Base-by-base conservation (phyloP, 2,888 invertebrate species). In the Drosophila parthenogenetica region DNA sequence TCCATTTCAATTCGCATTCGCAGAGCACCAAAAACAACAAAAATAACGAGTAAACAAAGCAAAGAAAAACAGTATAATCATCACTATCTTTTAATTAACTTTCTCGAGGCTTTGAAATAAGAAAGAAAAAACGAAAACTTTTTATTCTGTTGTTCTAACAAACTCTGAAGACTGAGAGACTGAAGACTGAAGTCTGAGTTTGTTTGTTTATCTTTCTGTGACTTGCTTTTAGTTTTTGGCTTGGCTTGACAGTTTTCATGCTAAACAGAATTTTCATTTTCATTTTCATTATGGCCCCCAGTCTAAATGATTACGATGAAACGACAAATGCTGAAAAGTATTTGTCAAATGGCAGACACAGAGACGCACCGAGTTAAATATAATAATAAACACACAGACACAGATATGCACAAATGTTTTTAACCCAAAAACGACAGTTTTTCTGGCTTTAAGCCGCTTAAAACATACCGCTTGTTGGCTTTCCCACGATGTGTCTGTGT, bases 61-160 rank as follows among this genome's bases (percentile, higher is more conserved):
- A 54, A 32, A 40, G 19, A 35, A 35, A 11, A 14, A 48, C 25
- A 48, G 51, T 35, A 60, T 46, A 72, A 69, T 69, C 59, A 46
- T 73, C 77, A 77, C 73, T 77, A 73, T 77, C 76, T 73, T 77
- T 77, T 77, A 77, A 77, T 77, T 77, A 77, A 76, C 66, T 77
- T 69, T 69, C 61, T 64, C 48, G 55, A 54, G 55, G 55, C 54
- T 50, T 55, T 49, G 59, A 55, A 54, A 74, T 51, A 29, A 29
- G 2, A 29, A 29, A 1, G 13, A 35, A 35, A 13, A 13, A 13
- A 3, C 13, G 35, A 35, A 35, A 35, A 35, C 13, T 35, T 35
- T 70, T 73, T 42, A 58, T 32, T 29, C 32, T 67, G 60, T 46
- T 66, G 57, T 61, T 70, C 57, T 53, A 58, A 64, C 14, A 54